Evolutionary conservation across 2,888 invertebrate species (phyloP).

Genomic region (Andrena hattorfiana): DNA sequence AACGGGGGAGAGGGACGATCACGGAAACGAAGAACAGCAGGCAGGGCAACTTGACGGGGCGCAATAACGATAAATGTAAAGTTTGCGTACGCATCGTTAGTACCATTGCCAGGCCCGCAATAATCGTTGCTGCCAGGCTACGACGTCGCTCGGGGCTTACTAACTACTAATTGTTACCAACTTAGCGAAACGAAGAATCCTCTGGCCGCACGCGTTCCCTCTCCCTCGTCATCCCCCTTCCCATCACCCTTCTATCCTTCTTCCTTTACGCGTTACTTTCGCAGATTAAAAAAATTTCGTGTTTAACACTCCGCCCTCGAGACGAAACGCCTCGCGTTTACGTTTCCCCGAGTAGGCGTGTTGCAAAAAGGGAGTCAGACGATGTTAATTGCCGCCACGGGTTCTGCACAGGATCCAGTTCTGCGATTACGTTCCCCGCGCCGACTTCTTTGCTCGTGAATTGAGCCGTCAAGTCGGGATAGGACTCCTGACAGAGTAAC

Average conservation of each 20-base stretch:
- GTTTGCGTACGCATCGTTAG: conserved; percentile 80
- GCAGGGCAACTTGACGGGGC: conserved; percentile 50
- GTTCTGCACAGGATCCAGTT: not conserved
- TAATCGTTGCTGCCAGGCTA: conserved; percentile 74
- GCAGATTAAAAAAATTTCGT: conserved; percentile 65
- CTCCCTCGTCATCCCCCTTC: not conserved
- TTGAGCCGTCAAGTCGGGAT: not conserved
- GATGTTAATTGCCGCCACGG: conserved; percentile 37
- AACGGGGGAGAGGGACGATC: conserved; percentile 1
- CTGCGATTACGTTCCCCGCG: conserved; percentile 1
- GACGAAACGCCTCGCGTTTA: conserved; percentile 36
- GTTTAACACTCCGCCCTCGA: conserved; percentile 37
- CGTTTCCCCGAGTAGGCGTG: conserved; percentile 20
- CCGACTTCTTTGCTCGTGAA: not conserved
- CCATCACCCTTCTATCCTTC: too few species aligned
- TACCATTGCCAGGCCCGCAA: conserved; percentile 75
- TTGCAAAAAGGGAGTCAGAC: conserved; percentile 27
- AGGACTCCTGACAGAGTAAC: not conserved
- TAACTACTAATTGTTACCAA: conserved; percentile 79
- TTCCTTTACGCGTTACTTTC: conserved; percentile 50
- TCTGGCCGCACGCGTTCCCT: conserved; percentile 18
- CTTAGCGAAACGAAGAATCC: conserved; percentile 73
- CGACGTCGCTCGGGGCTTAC: conserved; percentile 60
- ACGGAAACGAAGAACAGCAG: conserved; percentile 50
- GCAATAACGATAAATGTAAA: conserved; percentile 81